phyloP scores from a whole-genome alignment of 2,797 vertebrate genomes.

The Crocodylus rhombifer region DNA sequence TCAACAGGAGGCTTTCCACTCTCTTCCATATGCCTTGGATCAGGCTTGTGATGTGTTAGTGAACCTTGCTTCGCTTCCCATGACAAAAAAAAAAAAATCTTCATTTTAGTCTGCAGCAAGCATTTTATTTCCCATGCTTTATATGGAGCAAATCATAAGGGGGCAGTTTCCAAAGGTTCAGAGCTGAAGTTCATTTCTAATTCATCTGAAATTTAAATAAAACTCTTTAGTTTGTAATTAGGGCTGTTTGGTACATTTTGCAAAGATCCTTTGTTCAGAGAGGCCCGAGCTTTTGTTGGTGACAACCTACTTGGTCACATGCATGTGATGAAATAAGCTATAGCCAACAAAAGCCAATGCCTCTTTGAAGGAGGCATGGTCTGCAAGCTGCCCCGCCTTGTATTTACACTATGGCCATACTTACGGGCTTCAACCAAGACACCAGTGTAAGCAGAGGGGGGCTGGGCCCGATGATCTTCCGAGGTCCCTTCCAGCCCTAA shows the following conservation, averaged over 20 bases:
- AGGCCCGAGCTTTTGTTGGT: background rate
- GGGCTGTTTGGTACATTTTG: background rate
- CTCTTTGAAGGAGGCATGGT: no score
- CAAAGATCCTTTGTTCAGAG: background rate
- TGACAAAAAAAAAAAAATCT: background rate
- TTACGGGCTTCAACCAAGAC: background rate
- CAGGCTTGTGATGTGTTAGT: conserved; percentile 20
- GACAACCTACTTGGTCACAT: no score
- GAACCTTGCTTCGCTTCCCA: conserved; percentile 7
- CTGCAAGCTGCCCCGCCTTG: background rate
- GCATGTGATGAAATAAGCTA: no score
- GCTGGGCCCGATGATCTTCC: no score
- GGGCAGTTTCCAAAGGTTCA: background rate
- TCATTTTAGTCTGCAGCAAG: background rate
- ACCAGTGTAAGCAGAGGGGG: background rate
- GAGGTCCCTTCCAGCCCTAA: no score
- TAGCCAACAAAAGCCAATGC: no score
- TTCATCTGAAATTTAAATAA: background rate
- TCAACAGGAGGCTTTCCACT: conserved; percentile 36
- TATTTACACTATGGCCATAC: background rate
- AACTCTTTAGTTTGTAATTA: background rate
- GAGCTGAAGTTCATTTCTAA: background rate
- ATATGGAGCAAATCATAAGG: conserved; percentile 15
- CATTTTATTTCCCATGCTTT: conserved; percentile 2
- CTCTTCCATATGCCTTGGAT: conserved; percentile 2